Percentiles rank a stretch among this genome's conserved stretches.
phyloP scores from a whole-genome alignment of 1,140 invertebrate genomes.

The Centruroides sculpturatus region DNA sequence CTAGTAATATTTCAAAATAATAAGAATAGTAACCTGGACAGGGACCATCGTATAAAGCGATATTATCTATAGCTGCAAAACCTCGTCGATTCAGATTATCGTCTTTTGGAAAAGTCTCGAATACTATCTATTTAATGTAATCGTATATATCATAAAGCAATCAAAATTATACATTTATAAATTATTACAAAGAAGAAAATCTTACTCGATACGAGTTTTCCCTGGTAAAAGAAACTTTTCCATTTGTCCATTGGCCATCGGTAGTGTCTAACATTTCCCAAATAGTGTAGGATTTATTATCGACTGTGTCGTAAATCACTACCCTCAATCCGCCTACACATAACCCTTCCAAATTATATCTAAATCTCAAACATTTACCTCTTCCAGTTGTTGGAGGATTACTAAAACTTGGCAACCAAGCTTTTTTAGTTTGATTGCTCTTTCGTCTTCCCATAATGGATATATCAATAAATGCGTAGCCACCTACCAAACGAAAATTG shows the following conservation, averaged over 20 bases:
- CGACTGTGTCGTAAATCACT: conserved; percentile 8
- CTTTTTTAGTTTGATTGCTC: conserved; percentile 1
- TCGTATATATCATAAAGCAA: no score
- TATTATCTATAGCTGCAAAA: conserved; percentile 9
- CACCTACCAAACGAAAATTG: neutral
- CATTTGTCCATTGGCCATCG: conserved; percentile 7
- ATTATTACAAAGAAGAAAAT: neutral
- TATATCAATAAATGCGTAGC: conserved; percentile 13
- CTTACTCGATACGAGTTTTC: conserved; percentile 9
- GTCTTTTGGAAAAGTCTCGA: conserved; percentile 12
- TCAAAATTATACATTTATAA: neutral
- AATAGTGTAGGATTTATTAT: conserved; percentile 1
- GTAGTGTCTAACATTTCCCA: conserved; percentile 13
- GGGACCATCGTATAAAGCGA: conserved; percentile 5
- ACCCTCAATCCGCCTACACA: conserved; percentile 5
- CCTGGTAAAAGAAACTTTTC: conserved; percentile 9
- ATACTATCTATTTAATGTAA: conserved; percentile 1
- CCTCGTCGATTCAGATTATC: conserved; percentile 5
- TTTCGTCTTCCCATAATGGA: conserved; percentile 10
- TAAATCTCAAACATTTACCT: conserved; percentile 12
- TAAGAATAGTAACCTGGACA: conserved; percentile 2
- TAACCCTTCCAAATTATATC: conserved; percentile 7
- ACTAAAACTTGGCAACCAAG: conserved; percentile 1
- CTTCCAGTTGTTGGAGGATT: conserved; percentile 1
- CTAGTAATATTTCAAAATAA: no score